Evolutionary conservation across 1,140 invertebrate genomes (phyloP), one percentile per base, ranked within the genome.

Genomic region (Trachymyrmex cornetzi): DNA sequence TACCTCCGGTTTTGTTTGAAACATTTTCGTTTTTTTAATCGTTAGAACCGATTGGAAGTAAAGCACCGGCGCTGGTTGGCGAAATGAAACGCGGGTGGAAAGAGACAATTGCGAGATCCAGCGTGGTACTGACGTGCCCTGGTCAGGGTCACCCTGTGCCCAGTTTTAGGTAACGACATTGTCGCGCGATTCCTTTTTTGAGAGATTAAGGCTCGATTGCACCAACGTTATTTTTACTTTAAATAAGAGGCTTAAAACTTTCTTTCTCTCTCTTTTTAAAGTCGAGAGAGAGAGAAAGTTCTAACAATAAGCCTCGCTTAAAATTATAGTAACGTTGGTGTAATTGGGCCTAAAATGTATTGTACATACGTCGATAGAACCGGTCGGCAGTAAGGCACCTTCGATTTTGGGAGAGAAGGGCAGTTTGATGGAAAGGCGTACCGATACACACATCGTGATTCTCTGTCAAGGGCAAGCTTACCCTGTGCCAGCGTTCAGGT

Each of bases 381-480:
- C 97, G 57, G 96, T 97, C 93, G 97, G 97, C 93, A 97, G 96
- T 91, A 97, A 97, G 93, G 96, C 97, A 89, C 97, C 97, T 79
- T 97, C 96, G 95, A 96, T 97, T 88, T 96, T 96, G n/a, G 96
- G 96, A 50, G 96, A 96, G 88, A 96, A 96, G 67, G 93, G 94
- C 75, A 95, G 93, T 88, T 92, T 94, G 27, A 95, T 95, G 92
- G 94, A 95, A 88, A 94, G 95, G 61, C 91, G 93, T 44, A 93
- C 95, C 75, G 95, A 95, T 59, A 96, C 96, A 87, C 96, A 96
- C 91, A 96, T 98, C 93, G 97, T 97, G 85, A 95, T 99, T 48
- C 96, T 97, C 19, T 99, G 98, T 95, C 97, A 97, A 92, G 98
- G 97, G 82, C 97, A 98, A 95, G 97, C 96, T 86, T 96, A 96